A percentile compares a stretch with the other conserved stretches of the same genome.
Evolutionary conservation across 2,888 invertebrate species (phyloP).

Genomic region (Toxonevra muliebris): DNA sequence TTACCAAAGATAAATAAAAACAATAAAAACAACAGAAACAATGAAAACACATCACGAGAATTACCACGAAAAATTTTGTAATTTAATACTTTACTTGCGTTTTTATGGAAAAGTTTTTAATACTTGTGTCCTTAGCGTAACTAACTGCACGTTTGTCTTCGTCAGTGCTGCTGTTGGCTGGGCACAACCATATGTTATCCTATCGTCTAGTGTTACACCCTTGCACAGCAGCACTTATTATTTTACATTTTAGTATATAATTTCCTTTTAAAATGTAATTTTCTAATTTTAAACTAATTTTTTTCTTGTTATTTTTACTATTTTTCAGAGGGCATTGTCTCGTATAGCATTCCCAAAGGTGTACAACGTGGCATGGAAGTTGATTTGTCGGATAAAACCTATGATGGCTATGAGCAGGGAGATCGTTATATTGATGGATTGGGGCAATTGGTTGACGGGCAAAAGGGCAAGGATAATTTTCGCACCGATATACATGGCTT

Average conservation of each 20-base stretch:
- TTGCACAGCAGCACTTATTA: too few species aligned
- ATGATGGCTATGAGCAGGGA: slow-evolving; percentile 76
- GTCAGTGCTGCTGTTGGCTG: slow-evolving; percentile 34
- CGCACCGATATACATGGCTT: slow-evolving; percentile 72
- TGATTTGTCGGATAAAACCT: slow-evolving; percentile 80
- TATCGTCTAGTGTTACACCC: slow-evolving; percentile 47
- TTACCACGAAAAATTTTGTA: too few species aligned
- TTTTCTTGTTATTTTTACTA: neutral
- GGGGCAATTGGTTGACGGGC: slow-evolving; percentile 82
- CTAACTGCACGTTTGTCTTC: slow-evolving; percentile 50
- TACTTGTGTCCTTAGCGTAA: neutral
- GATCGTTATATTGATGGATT: slow-evolving; percentile 75
- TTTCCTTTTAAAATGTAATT: slow-evolving; percentile 30
- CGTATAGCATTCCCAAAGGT: slow-evolving; percentile 83
- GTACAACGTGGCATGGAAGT: slow-evolving; percentile 76
- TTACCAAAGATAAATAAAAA: too few species aligned
- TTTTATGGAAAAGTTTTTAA: too few species aligned
- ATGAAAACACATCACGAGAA: too few species aligned
- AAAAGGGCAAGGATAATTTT: slow-evolving; percentile 79
- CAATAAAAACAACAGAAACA: too few species aligned
- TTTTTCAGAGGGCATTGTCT: slow-evolving; percentile 77
- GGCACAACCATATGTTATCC: slow-evolving; percentile 33
- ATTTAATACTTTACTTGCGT: too few species aligned
- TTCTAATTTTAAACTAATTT: slow-evolving; percentile 19
- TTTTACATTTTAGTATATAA: neutral